A percentile compares a stretch with the other conserved stretches of the same genome.
Evolutionary conservation across 2,888 invertebrate genomes (phyloP).

Genomic region (Diarsia brunnea): DNA sequence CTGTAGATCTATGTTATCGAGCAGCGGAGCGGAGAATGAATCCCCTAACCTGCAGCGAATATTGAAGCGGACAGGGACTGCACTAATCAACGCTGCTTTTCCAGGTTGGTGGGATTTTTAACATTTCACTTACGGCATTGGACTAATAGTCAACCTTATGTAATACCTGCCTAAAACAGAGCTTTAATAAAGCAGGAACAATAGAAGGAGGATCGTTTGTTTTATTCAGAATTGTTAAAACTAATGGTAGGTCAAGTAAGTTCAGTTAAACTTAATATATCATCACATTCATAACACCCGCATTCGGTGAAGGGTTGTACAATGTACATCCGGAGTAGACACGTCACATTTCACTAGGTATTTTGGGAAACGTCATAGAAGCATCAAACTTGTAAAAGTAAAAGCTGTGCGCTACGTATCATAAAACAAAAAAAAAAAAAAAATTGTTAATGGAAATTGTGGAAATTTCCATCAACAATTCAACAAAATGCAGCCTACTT

Average conservation of each 20-base stretch:
- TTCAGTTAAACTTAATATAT: neutral
- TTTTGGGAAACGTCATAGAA: neutral
- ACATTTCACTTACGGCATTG: no score
- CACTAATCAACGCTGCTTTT: neutral
- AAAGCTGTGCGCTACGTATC: neutral
- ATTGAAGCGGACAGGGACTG: constrained; percentile 1
- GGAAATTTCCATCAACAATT: constrained; percentile 16
- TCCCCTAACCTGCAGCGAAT: constrained; percentile 18
- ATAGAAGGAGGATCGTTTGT: no score
- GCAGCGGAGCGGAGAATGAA: neutral
- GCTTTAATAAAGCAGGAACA: neutral
- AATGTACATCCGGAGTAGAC: neutral
- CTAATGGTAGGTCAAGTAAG: neutral
- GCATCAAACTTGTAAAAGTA: neutral
- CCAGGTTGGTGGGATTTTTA: neutral
- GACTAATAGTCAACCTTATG: neutral
- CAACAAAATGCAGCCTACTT: constrained; percentile 32
- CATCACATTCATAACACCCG: no score
- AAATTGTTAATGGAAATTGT: no score
- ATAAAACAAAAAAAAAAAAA: neutral
- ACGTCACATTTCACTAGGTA: neutral
- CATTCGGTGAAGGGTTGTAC: neutral
- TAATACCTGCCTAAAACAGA: neutral
- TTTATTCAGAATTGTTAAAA: neutral
- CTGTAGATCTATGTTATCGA: neutral